Conservation (phyloP, 2,113 vertebrate species). For the Centropus bengalensis region DNA sequence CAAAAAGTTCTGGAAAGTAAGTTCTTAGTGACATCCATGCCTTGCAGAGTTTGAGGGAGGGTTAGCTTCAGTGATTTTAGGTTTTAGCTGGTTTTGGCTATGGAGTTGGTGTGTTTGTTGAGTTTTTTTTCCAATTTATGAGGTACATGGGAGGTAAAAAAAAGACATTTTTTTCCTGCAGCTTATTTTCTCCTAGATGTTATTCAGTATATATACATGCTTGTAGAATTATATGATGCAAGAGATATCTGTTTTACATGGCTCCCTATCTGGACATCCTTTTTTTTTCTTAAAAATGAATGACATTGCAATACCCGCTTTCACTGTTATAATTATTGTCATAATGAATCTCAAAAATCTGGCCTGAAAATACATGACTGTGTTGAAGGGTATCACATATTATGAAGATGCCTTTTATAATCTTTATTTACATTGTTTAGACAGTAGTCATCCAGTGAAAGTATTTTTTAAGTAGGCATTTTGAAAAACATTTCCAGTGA, state of each 20-base stretch:
- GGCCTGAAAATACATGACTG: not conserved
- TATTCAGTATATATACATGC: not conserved
- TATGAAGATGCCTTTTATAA: not conserved
- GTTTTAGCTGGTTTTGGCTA: not conserved
- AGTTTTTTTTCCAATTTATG: not conserved
- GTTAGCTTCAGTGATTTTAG: not conserved
- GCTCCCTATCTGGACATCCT: not conserved
- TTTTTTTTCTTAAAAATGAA: not conserved
- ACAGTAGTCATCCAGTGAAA: not conserved
- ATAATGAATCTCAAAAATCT: not conserved
- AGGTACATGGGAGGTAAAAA: not conserved
- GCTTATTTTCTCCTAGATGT: not conserved
- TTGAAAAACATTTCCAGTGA: not conserved
- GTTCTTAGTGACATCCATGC: not conserved
- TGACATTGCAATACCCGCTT: not conserved
- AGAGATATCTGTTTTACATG: not conserved
- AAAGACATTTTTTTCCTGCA: not conserved
- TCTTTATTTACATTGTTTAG: not conserved
- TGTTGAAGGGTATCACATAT: not conserved
- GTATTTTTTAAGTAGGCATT: slow-evolving; percentile 16
- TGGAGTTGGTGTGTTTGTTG: not conserved
- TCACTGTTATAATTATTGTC: not conserved
- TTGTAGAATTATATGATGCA: not conserved
- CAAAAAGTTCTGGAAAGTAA: not conserved
- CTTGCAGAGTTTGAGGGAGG: not conserved